Base-by-base conservation (phyloP, 23 tunicate species). In the Halocynthia aurantium region DNA sequence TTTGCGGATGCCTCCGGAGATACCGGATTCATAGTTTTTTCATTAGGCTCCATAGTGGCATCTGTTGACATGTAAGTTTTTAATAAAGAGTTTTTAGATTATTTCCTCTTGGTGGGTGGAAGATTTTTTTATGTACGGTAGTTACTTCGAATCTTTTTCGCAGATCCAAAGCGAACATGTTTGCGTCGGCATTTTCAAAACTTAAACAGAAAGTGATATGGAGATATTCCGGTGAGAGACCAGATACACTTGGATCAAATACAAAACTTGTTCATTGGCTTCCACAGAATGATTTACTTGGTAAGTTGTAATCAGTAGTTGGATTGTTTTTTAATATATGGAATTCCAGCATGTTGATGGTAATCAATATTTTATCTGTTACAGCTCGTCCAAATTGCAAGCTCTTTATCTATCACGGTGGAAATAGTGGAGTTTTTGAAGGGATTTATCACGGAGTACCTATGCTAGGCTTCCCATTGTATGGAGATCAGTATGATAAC, bases 381-480 rank as follows among this genome's bases (percentile, higher is more conserved):
- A 21, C 70, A 65, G 70, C 74, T 22, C 81, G 62, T 52, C 81
- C 81, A 8, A 77, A 77, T 12, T 60, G 73, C 12, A 77, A 77
- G 19, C 75, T 77, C 13, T 77, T 77, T 6, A 31, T 77, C 10
- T 5, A 73, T 64, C 81, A 77, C 5, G 81, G 81, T 60, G 81
- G 81, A 50, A 77, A 72, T 18, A 77, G 63, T 63, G 81, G 81
- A 31, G 6, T 77, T 0, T 77, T 65, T 21, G 76, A 77, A 77
- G 81, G 73, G 49, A 77, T 77, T 11, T 77, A 77, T 52, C 81
- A 77, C 50, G 81, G 81, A 10, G 52, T 77, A 10, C 81, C 81
- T 10, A 63, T 77, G 76, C 15, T 77, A 0, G 81, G 81, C 17
- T 19, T 77, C 8, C 81, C 81, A 13, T 54, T 77, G 10, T 53